Conservation (phyloP, 2,888 invertebrate genomes). For the Boloria selene region DNA sequence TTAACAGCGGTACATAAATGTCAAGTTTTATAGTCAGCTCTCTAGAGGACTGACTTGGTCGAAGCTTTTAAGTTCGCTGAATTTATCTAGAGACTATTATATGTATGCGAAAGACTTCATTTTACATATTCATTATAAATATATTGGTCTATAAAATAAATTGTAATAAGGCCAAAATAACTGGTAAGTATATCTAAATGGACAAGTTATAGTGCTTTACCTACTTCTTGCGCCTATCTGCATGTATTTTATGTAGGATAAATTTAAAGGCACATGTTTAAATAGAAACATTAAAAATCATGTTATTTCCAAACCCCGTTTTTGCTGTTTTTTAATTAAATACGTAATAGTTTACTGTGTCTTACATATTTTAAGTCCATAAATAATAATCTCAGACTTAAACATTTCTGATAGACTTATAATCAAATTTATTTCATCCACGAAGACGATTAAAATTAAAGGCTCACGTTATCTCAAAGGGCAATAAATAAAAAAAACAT, state of each 20-base stretch:
- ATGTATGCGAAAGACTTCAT: background rate
- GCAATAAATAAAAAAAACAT: constrained; percentile 26
- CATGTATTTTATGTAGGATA: no score
- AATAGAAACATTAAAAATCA: no score
- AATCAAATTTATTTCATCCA: constrained; percentile 9
- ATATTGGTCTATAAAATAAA: no score
- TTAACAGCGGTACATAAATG: constrained; percentile 16
- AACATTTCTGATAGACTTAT: background rate
- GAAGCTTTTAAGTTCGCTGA: constrained; percentile 12
- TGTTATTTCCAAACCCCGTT: no score
- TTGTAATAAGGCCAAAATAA: no score
- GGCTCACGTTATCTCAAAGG: constrained; percentile 9
- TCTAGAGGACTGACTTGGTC: constrained; percentile 12
- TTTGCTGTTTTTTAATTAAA: no score
- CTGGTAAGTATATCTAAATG: no score
- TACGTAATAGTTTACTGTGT: no score
- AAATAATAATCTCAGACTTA: background rate
- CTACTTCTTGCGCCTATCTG: no score
- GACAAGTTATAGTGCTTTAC: no score
- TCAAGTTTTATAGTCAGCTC: constrained; percentile 1
- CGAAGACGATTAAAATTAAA: constrained; percentile 7
- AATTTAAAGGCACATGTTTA: no score
- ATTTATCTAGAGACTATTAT: constrained; percentile 6
- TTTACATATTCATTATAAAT: background rate
- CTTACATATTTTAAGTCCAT: background rate